Base-by-base conservation (phyloP, 2,888 invertebrate genomes). In the Macroteleia sp. region DNA sequence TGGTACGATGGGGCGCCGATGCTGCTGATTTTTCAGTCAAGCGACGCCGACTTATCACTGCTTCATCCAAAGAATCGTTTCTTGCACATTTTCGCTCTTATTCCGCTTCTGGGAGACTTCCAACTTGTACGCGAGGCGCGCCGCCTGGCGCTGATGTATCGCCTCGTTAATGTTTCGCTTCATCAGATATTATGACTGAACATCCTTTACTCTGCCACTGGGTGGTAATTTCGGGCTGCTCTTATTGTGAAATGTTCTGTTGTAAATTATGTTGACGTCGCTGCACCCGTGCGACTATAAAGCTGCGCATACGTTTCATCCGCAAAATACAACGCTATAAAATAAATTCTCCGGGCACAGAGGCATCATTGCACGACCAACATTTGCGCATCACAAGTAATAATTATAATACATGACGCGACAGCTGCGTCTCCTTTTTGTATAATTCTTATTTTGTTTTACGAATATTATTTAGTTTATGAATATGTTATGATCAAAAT, bases 121-220 rank as follows among this genome's bases (percentile, higher is more conserved):
- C 87, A 86, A 87, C 84, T 84, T 74, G 52, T 62, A 28, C 82
- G 81, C 82, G 79, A 79, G 81, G 71, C 25, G 36, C 32, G 48
- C 62, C 76, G 70, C 79, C 73, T 56, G 73, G 57, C 57, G 52
- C 82, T 86, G 88, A 89, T 88, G 86, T 88, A 89, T 89, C 86
- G 87, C 86, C 88, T 87, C 88, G 88, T 88, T 89, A 89, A 89
- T 88, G 89, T 87, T 87, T 85, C 88, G 89, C 88, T 89, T 89
- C 88, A 89, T 89, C 89, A 88, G 88, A 88, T 87, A 88, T 89
- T 88, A 89, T 87, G 88, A 89, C 87, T 82, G 87, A 86, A 87
- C 88, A 86, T 86, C 82, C 85, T 86, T 87, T 87, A 89, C 86
- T 82, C 85, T 84, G 88, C 88, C 88, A 88, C 88, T 87, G 88